phyloP scores from a whole-genome alignment of 2,113 vertebrate genomes.

The Lophius piscatorius region DNA sequence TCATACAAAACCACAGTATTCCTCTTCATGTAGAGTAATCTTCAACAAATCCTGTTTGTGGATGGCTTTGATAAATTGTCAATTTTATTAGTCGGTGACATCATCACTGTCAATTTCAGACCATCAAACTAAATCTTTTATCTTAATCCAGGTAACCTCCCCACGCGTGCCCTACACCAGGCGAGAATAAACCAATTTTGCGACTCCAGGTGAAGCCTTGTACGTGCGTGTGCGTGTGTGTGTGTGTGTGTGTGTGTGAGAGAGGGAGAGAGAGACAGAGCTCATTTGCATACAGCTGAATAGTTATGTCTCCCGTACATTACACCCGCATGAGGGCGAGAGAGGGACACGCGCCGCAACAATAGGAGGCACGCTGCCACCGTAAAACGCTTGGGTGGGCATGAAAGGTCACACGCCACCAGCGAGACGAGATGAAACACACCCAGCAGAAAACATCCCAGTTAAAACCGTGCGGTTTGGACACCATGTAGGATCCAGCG shows the following conservation, averaged over 20 bases:
- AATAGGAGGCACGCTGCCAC: conserved; percentile 72
- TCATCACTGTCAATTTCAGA: neutral
- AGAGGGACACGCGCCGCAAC: conserved; percentile 75
- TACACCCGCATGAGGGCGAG: conserved; percentile 69
- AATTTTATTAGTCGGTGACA: neutral
- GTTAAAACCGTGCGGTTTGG: neutral
- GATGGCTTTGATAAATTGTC: neutral
- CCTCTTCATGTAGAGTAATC: neutral
- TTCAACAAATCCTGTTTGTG: neutral
- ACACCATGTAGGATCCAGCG: neutral
- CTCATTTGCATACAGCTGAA: conserved; percentile 83
- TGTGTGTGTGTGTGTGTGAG: neutral
- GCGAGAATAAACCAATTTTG: conserved; percentile 42
- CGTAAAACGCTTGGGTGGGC: conserved; percentile 63
- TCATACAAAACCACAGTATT: too few relatives aligned
- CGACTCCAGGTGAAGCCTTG: conserved; percentile 30
- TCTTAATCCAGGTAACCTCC: conserved; percentile 11
- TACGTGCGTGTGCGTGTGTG: conserved; percentile 1
- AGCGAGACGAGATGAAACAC: conserved; percentile 40
- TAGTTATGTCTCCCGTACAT: conserved; percentile 66
- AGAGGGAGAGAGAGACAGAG: conserved; percentile 18
- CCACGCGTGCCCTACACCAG: neutral
- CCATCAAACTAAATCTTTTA: conserved; percentile 27
- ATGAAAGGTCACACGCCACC: conserved; percentile 56
- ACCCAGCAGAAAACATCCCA: conserved; percentile 22